Percentiles rank a stretch among this genome's conserved stretches.
phyloP scores from a whole-genome alignment of 2,113 vertebrate genomes.

The Cinclus mexicanus region DNA sequence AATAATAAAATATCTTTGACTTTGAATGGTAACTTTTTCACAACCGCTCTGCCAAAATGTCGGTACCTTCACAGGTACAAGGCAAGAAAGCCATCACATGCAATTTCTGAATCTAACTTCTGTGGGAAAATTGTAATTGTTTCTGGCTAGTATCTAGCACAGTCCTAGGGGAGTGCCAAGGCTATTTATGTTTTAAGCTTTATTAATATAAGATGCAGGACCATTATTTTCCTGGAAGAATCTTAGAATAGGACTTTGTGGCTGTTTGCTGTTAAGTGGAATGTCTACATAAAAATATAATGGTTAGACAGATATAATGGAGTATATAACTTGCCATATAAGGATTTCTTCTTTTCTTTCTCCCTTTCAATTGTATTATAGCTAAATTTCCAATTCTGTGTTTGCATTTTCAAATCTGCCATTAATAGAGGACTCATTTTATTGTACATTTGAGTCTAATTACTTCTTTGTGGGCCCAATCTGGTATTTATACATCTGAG shows the following conservation, averaged over 20 bases:
- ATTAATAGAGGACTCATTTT: not conserved
- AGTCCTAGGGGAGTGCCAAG: not conserved
- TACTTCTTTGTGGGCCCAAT: not conserved
- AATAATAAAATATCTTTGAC: not conserved
- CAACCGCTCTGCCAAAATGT: not conserved
- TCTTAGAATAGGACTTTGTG: not conserved
- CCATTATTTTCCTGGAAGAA: conserved; percentile 19
- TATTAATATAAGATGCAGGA: not conserved
- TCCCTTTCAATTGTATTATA: not conserved
- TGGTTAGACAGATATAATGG: not conserved
- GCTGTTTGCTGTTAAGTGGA: not conserved
- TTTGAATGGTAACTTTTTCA: not conserved
- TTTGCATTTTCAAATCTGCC: conserved; percentile 2
- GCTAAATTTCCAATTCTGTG: not conserved
- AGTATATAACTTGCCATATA: not conserved
- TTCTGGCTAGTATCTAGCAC: not conserved
- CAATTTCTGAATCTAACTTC: not conserved
- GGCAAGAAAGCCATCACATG: not conserved
- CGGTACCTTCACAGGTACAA: not conserved
- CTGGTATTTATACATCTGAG: not conserved
- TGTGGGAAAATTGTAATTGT: not conserved
- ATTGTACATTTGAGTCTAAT: not conserved
- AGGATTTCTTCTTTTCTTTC: not conserved
- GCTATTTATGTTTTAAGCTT: conserved; percentile 5
- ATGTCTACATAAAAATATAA: conserved; percentile 12